phyloP scores from a whole-genome alignment of 2,888 invertebrate genomes.

The Sesia apiformis region DNA sequence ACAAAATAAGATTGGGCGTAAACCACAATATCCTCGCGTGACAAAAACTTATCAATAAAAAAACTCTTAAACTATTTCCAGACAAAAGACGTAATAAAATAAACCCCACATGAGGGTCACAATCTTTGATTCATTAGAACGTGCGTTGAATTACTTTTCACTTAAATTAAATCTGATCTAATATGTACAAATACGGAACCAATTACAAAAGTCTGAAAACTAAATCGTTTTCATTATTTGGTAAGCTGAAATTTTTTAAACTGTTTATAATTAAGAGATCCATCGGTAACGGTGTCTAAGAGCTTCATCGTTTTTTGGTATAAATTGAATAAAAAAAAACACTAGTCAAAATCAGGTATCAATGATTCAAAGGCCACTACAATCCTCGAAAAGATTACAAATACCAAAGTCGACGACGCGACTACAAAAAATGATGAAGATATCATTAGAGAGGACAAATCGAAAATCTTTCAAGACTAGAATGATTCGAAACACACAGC shows the following conservation, averaged over 20 bases:
- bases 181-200: constrained; percentile 60
- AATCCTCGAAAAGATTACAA: constrained; percentile 5
- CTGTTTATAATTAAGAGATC: constrained; percentile 62
- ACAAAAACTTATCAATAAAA: constrained; percentile 28
- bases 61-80: constrained; percentile 46
- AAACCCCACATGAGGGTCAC: constrained; percentile 35
- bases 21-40: constrained; percentile 27
- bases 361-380: constrained; percentile 39
- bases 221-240: constrained; percentile 49
- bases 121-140: constrained; percentile 36
- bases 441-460: constrained; percentile 13
- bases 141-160: constrained; percentile 9
- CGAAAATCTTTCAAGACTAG: constrained; percentile 54
- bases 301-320: constrained; percentile 69
- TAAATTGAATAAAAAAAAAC: constrained; percentile 63
- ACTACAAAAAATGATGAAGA: constrained; percentile 8
- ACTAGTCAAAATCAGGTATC: constrained; percentile 60
- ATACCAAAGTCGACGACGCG: constrained; percentile 1
- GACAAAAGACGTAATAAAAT: constrained; percentile 51
- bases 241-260: constrained; percentile 46
- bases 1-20: constrained; percentile 27
- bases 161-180: constrained; percentile 36
- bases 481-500: constrained; percentile 45
- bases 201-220: constrained; percentile 46
- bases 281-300: constrained; percentile 70